phyloP scores from a whole-genome alignment of 2,797 vertebrate genomes.

The Halcyon chelicuti region DNA sequence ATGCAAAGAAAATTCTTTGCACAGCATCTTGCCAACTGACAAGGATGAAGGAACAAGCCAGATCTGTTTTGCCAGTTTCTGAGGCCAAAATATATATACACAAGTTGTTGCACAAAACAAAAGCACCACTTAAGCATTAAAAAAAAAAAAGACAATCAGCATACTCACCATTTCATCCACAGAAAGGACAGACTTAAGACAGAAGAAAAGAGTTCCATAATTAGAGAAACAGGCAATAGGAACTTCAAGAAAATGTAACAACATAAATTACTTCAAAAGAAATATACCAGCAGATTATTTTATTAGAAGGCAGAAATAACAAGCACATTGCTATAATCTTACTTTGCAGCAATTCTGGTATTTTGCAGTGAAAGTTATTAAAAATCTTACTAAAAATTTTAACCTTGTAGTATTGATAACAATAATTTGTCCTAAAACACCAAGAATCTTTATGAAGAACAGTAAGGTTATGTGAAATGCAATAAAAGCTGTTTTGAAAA shows the following conservation, averaged over 20 bases:
- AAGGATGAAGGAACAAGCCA: not conserved
- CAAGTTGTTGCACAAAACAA: not conserved
- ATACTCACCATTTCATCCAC: slow-evolving; percentile 95
- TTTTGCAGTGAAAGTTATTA: not conserved
- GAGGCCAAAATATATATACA: not conserved
- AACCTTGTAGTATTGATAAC: not conserved
- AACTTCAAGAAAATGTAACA: slow-evolving; percentile 51
- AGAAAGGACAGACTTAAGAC: slow-evolving; percentile 90
- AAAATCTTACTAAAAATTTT: not conserved
- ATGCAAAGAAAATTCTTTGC: not conserved
- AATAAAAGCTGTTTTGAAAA: not conserved
- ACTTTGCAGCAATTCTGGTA: not conserved
- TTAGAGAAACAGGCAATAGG: slow-evolving; percentile 77
- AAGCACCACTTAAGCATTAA: not conserved
- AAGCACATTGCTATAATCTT: not conserved
- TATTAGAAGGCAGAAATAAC: not conserved
- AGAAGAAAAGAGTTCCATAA: slow-evolving; percentile 82
- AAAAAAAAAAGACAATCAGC: slow-evolving; percentile 6
- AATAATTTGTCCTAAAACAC: not conserved
- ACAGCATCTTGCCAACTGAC: not conserved
- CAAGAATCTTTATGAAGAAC: not conserved
- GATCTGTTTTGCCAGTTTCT: slow-evolving; percentile 48
- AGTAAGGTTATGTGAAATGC: not conserved
- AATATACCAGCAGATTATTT: not conserved
- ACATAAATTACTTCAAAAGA: slow-evolving; percentile 1